Conservation (phyloP, 2,113 vertebrate species). For the Pagrus major region DNA sequence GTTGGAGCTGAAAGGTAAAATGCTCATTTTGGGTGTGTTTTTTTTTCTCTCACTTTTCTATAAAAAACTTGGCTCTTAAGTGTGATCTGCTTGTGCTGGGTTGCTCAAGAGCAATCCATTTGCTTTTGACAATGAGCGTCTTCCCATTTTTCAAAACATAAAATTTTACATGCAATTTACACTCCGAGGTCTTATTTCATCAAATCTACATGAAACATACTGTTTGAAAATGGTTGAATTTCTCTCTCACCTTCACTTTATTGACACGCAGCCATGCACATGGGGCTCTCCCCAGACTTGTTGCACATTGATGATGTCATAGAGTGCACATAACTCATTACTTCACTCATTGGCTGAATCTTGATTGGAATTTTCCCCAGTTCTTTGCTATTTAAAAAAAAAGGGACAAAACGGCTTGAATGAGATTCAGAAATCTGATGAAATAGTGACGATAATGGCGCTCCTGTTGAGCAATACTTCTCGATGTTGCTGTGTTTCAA, state of each 20-base stretch:
- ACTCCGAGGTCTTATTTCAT: slow-evolving; percentile 17
- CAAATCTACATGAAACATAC: background rate
- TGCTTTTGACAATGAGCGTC: background rate
- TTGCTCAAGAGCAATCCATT: background rate
- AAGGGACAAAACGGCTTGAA: background rate
- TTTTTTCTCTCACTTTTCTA: background rate
- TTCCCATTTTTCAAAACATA: slow-evolving; percentile 1
- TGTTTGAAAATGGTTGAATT: background rate
- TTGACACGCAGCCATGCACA: slow-evolving; percentile 4
- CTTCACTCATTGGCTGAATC: slow-evolving; percentile 1
- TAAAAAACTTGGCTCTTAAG: background rate
- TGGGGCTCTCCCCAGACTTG: slow-evolving; percentile 1
- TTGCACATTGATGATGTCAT: slow-evolving; percentile 38
- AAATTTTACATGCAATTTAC: slow-evolving; percentile 1
- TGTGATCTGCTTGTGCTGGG: background rate
- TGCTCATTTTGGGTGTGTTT: slow-evolving; percentile 12
- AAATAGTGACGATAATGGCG: background rate
- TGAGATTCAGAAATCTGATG: slow-evolving; percentile 1
- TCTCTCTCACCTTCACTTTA: background rate
- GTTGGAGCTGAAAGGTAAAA: slow-evolving; percentile 16
- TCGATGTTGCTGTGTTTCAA: slow-evolving; percentile 19
- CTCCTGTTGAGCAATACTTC: slow-evolving; percentile 41
- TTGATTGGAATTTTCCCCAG: background rate
- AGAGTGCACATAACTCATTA: slow-evolving; percentile 7
- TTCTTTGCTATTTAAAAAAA: background rate